Percentiles rank a stretch among this genome's conserved stretches.
Conservation (phyloP, 2,797 vertebrate species). For the Harpagifer antarcticus region DNA sequence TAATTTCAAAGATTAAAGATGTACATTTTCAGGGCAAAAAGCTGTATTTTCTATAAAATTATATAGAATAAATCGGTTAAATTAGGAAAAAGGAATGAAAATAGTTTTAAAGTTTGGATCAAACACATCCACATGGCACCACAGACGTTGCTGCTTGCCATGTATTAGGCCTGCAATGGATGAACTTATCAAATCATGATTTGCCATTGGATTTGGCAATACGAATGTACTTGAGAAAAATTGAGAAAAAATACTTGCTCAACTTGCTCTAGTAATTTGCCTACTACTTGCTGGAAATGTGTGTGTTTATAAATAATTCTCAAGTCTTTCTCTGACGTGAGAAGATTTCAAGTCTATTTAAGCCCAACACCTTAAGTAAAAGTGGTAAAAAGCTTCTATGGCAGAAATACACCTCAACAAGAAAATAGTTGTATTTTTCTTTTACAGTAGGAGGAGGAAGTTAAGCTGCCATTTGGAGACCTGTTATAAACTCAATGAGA, state of each 20-base stretch:
- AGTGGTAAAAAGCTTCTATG: conserved; percentile 28
- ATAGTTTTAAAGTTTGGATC: no score
- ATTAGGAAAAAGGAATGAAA: no score
- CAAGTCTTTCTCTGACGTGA: conserved; percentile 13
- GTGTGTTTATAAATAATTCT: conserved; percentile 48
- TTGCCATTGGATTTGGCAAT: no score
- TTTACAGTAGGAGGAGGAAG: conserved; percentile 9
- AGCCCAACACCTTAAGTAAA: conserved; percentile 22
- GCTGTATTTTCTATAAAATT: no score
- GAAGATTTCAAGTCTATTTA: conserved; percentile 55
- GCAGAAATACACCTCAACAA: conserved; percentile 13
- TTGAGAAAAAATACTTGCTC: not conserved
- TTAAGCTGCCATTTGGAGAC: not conserved
- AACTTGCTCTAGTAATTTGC: not conserved
- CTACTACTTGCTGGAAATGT: not conserved
- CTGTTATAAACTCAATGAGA: conserved; percentile 11
- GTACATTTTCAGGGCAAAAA: no score
- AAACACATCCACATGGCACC: no score
- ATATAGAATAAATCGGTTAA: no score
- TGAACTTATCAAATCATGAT: no score
- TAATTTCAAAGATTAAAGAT: no score
- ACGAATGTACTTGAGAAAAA: no score
- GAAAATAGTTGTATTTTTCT: conserved; percentile 2
- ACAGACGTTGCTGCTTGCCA: no score
- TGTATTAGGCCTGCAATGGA: no score